Percentiles rank a stretch among this genome's conserved stretches.
phyloP scores from a whole-genome alignment of 2,888 invertebrate species.

The Hofmannophila pseudospretella region DNA sequence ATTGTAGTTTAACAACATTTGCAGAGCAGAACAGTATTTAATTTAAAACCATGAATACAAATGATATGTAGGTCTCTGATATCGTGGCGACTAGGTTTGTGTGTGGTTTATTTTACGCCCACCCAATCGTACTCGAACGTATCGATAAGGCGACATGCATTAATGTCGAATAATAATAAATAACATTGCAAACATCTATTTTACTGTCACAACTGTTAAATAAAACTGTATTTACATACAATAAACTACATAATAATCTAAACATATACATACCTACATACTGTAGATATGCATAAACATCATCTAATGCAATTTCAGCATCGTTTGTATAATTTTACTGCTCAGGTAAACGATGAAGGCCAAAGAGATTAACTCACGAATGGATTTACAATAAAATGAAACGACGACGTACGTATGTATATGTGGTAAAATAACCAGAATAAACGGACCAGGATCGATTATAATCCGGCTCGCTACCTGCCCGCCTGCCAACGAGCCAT shows the following conservation, averaged over 20 bases:
- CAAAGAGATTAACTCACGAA: conserved; percentile 5
- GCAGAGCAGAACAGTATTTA: no score
- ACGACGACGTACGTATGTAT: no score
- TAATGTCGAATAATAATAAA: background rate
- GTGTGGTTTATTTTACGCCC: conserved; percentile 18
- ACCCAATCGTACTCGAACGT: conserved; percentile 13
- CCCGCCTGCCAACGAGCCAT: conserved; percentile 39
- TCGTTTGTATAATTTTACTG: conserved; percentile 7
- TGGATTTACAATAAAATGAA: conserved; percentile 12
- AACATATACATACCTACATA: no score
- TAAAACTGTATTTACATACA: no score
- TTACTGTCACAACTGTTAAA: no score
- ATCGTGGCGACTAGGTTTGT: background rate
- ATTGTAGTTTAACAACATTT: background rate
- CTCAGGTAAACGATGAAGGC: conserved; percentile 6
- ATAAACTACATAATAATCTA: no score
- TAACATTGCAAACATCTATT: background rate
- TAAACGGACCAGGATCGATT: conserved; percentile 39
- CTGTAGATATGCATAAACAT: no score
- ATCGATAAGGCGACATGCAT: background rate
- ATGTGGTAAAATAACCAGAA: conserved; percentile 6
- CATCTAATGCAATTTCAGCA: no score
- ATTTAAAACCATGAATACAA: background rate
- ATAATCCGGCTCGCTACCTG: conserved; percentile 62
- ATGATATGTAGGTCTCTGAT: background rate